Base-by-base conservation (phyloP, 1,140 invertebrate species). In the Frieseomelitta varia region DNA sequence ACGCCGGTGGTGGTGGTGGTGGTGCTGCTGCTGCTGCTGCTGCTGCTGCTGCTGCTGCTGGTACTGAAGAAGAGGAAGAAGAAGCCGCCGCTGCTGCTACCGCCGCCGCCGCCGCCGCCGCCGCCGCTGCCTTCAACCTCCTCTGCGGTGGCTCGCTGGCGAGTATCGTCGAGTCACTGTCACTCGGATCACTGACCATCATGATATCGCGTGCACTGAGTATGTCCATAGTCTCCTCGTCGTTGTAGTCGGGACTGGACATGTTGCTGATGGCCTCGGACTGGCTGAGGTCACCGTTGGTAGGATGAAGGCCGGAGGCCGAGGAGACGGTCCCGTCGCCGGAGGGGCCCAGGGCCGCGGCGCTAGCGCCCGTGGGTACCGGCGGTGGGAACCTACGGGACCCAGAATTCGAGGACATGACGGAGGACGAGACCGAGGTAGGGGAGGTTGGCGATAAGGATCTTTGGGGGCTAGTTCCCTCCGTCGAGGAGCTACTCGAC, bases 251-350 rank as follows among this genome's bases (percentile, higher is more conserved):
- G 56, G 97, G 97, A 95, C 97, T 98, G 86, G 97, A 97, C 94
- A 98, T 98, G 95, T 98, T 98, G 84, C 97, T 98, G 89, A 98
- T 96, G 17, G 97, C 97, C 95, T 97, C 97, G 55, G 97, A 97
- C 87, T 97, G 96, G 91, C 97, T 97, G 92, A 96, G 95, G 92
- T 97, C 96, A 78, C 96, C 96, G 78, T 95, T 95, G 47, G 94
- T 91, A 27, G 93, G 91, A 86, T 94, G 94, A 84, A 93, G 92
- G 63, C 88, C 72, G 81, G 85, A 84, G 68, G 85, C 68, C 78
- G 85, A 85, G 82, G 83, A 81, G 6, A 79, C 61, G 85, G 90
- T 85, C 90, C 81, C 92, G 92, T 91, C 88, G 53, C 89, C 90
- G 73, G 90, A 90, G 80, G 91, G 90, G 86, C 90, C 89, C 75